These are phyloP conservation scores for Cricetomys ansorgei DNA, from an alignment of 2,113 vertebrate species.

Conservation along the genomic window DNA sequence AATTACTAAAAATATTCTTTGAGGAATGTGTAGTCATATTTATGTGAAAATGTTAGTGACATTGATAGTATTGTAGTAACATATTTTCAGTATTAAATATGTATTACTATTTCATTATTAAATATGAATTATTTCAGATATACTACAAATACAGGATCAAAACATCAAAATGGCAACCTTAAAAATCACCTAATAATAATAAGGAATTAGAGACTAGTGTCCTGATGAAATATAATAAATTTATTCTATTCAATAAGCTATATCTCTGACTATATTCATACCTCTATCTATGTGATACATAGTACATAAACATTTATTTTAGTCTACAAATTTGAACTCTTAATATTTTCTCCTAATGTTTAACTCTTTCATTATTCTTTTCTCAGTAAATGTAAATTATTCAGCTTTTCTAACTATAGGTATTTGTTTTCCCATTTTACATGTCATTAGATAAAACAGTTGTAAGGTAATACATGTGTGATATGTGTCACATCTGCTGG, in stretches of 20 bases:
- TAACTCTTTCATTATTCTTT: not conserved
- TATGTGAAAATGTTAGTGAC: not conserved
- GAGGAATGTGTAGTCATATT: not conserved
- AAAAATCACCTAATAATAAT: not conserved
- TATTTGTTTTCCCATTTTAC: not conserved
- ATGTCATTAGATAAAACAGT: not conserved
- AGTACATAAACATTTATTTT: not conserved
- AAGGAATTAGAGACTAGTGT: not conserved
- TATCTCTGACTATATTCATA: not conserved
- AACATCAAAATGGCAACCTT: not conserved
- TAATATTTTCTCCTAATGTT: not conserved
- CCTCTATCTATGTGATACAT: not conserved
- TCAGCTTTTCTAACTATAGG: not conserved
- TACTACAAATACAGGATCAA: not conserved
- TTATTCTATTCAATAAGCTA: not conserved
- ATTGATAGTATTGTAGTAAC: not conserved
- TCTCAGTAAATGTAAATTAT: not conserved
- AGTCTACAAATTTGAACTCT: not conserved
- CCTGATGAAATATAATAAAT: not conserved
- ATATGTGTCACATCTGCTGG: not conserved
- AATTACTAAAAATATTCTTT: not conserved
- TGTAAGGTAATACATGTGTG: not conserved
- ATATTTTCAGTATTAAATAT: not conserved
- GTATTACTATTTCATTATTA: too few relatives aligned
- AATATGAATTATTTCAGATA: not conserved